Base-by-base conservation (phyloP, 2,797 vertebrate species). In the Pseudochaenichthys georgianus region DNA sequence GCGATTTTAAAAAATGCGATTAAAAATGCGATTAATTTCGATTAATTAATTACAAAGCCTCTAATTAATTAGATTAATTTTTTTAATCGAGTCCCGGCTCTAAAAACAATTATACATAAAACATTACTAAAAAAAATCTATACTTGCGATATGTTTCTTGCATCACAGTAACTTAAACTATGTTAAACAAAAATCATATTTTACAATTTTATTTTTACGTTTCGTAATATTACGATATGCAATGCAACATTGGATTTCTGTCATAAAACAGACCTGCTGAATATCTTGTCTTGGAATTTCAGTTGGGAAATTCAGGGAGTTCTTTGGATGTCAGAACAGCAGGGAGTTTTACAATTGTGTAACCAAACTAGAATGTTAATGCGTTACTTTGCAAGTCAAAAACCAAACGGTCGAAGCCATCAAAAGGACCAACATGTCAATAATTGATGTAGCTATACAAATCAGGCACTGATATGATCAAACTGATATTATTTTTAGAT, bases 231-330 rank as follows among this genome's bases (percentile, higher is more conserved):
- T 66, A 12, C 15, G 11, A 34, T 54, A 51, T 23, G 31, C 28
- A 3, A 57, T 21, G 17, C 17, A 51, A 48, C 2, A 3, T 19
- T 41, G 28, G 7, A 60, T 46, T 13, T 47, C 53, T 38, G 1
- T 55, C 31, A 19, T 48, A 7, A 62, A 75, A 15, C 23, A 61
- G 47, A 31, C 3, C 13, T 2, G 3, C 10, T 43, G 15, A 31
- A 65, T 59, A 23, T 58, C 47, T 52, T 15, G 10, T 58, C 23
- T 45, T 5, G 46, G 12, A 45, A 45, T 61, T 65, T 74, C 15
- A 28, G 28, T 28, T 28, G 28, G 28, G 28, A 28, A 4, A 28
- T 28, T 28, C 28, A 11, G 7, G 28, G 28, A 28, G 28, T 28
- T 28, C 28, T 28, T 5, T n/a, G 5, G n/a, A 52, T 28, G n/a